Conservation (phyloP, 2,888 invertebrate species). For the Melangyna quadrimaculata region DNA sequence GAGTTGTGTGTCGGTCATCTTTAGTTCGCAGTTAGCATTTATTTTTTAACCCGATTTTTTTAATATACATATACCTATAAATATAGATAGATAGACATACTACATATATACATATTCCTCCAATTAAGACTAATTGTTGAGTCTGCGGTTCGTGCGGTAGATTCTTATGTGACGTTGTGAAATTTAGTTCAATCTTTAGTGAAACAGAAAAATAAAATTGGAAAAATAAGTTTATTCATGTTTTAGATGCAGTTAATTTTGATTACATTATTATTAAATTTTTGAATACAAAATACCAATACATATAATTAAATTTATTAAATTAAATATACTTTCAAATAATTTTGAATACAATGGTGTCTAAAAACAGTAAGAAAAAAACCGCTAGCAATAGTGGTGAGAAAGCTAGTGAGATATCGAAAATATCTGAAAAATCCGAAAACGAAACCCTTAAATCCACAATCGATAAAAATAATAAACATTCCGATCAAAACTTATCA, state of each 20-base stretch:
- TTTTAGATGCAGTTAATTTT: background rate
- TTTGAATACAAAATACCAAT: background rate
- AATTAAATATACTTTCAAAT: background rate
- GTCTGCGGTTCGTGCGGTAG: conserved; percentile 34
- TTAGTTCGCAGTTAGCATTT: conserved; percentile 27
- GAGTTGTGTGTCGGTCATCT: conserved; percentile 78
- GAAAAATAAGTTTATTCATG: too few relatives aligned
- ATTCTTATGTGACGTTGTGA: conserved; percentile 49
- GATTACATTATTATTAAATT: background rate
- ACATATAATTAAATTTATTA: background rate
- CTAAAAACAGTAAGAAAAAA: conserved; percentile 77
- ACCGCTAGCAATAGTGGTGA: conserved; percentile 74
- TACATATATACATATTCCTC: conserved; percentile 14
- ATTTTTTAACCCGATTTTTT: conserved; percentile 1
- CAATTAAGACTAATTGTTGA: conserved; percentile 57
- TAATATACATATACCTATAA: background rate
- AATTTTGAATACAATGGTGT: conserved; percentile 76
- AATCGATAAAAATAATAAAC: conserved; percentile 34
- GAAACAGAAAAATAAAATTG: conserved; percentile 14
- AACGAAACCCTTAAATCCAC: conserved; percentile 23
- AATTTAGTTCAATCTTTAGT: conserved; percentile 17
- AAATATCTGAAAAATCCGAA: background rate
- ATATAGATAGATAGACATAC: conserved; percentile 16
- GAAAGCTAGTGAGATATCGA: conserved; percentile 12
- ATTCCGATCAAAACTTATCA: conserved; percentile 34